phyloP scores from a whole-genome alignment of 2,113 vertebrate genomes.

The Nipponia nippon region DNA sequence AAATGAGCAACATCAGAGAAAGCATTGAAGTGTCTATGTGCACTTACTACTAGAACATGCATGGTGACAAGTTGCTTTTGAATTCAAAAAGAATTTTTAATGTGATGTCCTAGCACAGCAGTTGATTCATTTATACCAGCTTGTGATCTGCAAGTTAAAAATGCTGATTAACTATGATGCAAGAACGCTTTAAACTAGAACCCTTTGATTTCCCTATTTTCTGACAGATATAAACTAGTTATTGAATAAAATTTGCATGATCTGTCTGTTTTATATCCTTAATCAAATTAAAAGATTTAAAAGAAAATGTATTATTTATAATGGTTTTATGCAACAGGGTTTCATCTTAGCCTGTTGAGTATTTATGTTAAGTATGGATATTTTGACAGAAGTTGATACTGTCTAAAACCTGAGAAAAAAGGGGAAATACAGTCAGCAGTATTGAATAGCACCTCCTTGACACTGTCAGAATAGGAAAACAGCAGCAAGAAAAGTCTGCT shows the following conservation, averaged over 20 bases:
- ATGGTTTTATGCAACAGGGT: conserved; percentile 19
- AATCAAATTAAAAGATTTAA: conserved; percentile 49
- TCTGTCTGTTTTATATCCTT: not conserved
- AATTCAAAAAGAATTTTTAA: conserved; percentile 34
- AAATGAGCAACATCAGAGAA: not conserved
- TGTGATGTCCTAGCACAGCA: not conserved
- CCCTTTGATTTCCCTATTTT: conserved; percentile 47
- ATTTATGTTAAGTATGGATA: not conserved
- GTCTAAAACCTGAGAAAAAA: not conserved
- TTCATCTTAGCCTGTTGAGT: not conserved
- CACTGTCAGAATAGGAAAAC: not conserved
- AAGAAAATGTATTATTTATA: conserved; percentile 31
- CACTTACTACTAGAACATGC: not conserved
- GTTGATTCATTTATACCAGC: not conserved
- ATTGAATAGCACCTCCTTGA: not conserved
- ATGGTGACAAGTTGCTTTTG: conserved; percentile 4
- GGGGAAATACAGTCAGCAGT: not conserved
- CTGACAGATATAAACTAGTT: conserved; percentile 4
- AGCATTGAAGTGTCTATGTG: not conserved
- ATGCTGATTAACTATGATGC: conserved; percentile 33
- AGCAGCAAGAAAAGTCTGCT: not conserved
- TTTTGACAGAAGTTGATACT: not conserved
- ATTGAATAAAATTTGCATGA: conserved; percentile 51
- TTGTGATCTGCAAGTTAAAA: conserved; percentile 46
- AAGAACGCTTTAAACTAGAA: conserved; percentile 39